Evolutionary conservation across 1,140 invertebrate species (phyloP).

Genomic region (Brachionus rubens): DNA sequence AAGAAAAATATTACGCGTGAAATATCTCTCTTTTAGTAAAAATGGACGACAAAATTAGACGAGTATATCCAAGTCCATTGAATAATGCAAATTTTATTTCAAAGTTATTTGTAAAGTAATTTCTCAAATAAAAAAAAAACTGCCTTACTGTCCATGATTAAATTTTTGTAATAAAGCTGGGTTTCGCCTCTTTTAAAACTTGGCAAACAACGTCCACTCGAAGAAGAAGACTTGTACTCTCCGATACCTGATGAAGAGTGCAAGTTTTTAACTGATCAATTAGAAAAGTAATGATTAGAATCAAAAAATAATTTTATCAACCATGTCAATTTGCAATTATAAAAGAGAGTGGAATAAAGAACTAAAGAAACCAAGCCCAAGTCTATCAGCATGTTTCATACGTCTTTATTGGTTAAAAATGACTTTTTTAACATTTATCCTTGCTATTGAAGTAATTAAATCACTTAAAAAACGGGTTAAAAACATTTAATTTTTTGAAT

Average conservation of each 20-base stretch:
- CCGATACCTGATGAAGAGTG: conserved; percentile 23
- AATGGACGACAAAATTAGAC: too few species aligned
- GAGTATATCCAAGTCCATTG: too few species aligned
- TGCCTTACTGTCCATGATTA: neutral
- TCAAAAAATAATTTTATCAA: neutral
- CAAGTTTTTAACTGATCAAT: conserved; percentile 14
- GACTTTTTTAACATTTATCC: neutral
- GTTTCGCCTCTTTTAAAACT: neutral
- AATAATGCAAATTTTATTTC: too few species aligned
- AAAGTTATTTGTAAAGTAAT: too few species aligned
- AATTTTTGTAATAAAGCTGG: conserved; percentile 12
- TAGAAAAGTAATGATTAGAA: neutral
- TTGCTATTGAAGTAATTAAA: neutral
- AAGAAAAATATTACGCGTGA: too few species aligned
- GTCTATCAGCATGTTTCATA: neutral
- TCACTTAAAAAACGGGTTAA: neutral
- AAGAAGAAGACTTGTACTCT: neutral
- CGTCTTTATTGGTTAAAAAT: neutral
- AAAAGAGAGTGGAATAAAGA: conserved; percentile 33
- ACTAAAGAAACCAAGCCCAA: neutral
- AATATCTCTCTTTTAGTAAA: too few species aligned
- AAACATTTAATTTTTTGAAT: neutral
- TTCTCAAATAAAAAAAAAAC: too few species aligned
- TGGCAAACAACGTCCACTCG: neutral
- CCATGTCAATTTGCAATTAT: too few species aligned